Evolutionary conservation across 2,888 invertebrate species (phyloP).

Genomic region (Galeopsomyia nigrocyanea): DNA sequence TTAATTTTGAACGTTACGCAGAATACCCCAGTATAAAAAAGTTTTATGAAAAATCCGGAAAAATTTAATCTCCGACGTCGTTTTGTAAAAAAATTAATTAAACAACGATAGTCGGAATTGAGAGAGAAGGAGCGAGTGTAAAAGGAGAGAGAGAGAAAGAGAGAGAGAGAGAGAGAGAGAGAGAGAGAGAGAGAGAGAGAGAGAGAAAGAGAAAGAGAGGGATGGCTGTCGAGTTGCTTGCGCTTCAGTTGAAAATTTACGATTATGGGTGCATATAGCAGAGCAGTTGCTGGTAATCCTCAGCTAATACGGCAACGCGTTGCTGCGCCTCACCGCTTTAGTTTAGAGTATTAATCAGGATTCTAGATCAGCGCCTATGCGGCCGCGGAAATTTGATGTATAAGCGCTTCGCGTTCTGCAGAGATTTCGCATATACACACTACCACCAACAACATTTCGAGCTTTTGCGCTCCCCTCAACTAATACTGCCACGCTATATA

Average conservation of each 20-base stretch:
- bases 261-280: slow-evolving; percentile 26
- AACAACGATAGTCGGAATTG: too few relatives aligned
- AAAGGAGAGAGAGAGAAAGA: too few relatives aligned
- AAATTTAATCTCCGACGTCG: too few relatives aligned
- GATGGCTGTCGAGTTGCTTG: slow-evolving; percentile 11
- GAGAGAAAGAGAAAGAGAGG: neutral
- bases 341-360: slow-evolving; percentile 46
- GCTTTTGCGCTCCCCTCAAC: neutral
- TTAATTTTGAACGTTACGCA: too few relatives aligned
- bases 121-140: too few relatives aligned
- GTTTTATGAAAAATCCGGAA: too few relatives aligned
- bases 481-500: neutral
- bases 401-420: neutral
- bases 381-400: slow-evolving; percentile 30
- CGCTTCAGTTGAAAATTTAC: slow-evolving; percentile 30
- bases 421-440: neutral
- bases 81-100: too few relatives aligned
- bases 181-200: too few relatives aligned
- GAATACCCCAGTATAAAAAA: too few relatives aligned
- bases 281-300: slow-evolving; percentile 36
- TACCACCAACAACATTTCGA: neutral
- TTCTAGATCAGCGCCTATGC: slow-evolving; percentile 35
- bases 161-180: too few relatives aligned
- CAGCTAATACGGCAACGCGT: slow-evolving; percentile 39
- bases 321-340: slow-evolving; percentile 15